Conservation (phyloP, 1,140 invertebrate species). For the Drosophila sproati region DNA sequence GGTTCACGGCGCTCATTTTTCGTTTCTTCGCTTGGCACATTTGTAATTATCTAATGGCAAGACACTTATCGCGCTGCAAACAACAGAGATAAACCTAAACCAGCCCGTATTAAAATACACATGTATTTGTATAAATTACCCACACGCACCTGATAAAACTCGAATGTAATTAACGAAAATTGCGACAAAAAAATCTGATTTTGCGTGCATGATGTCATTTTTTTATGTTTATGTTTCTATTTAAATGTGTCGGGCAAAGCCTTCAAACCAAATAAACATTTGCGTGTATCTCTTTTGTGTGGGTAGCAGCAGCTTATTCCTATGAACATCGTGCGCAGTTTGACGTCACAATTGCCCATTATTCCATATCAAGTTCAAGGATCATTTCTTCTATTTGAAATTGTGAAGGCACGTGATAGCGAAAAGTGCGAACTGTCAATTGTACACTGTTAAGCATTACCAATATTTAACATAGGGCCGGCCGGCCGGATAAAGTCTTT, state of each 20-base stretch:
- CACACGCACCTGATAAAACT: conserved; percentile 50
- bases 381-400: not conserved
- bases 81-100: conserved; percentile 46
- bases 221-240: conserved; percentile 45
- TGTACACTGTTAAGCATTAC: not conserved
- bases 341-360: not conserved
- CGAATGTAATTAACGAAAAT: conserved; percentile 40
- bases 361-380: not conserved
- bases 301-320: conserved; percentile 32
- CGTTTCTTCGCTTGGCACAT: conserved; percentile 15
- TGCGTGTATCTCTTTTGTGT: conserved; percentile 43
- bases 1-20: conserved; percentile 27
- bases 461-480: conserved; percentile 6
- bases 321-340: not conserved
- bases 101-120: conserved; percentile 1
- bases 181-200: conserved; percentile 26
- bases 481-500: conserved; percentile 54
- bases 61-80: conserved; percentile 37
- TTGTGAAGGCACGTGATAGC: conserved; percentile 14
- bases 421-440: conserved; percentile 11
- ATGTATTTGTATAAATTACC: conserved; percentile 16
- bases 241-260: conserved; percentile 44
- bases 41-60: conserved; percentile 46
- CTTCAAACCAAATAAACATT: conserved; percentile 52
- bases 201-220: conserved; percentile 64